Evolutionary conservation across 2,797 vertebrate species (phyloP).

Genomic region (Acipenser oxyrinchus): DNA sequence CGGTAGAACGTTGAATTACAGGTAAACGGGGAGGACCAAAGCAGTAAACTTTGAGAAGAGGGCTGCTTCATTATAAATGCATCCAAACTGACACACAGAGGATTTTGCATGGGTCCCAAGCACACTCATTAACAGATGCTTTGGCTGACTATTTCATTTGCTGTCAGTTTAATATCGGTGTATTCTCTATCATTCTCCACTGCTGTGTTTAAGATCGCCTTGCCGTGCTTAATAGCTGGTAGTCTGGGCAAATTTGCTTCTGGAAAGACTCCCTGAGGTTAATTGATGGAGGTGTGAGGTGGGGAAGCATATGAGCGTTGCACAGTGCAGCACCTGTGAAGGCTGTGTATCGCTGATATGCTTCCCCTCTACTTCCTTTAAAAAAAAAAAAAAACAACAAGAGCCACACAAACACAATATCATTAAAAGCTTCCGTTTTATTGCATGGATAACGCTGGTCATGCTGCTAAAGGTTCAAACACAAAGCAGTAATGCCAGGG

Average conservation of each 20-base stretch:
- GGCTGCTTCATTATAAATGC: slow-evolving; percentile 6
- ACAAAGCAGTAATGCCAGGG: not conserved
- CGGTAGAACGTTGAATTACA: not conserved
- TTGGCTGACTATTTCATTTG: too few species aligned
- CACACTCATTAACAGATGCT: too few species aligned
- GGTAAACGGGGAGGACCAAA: not conserved
- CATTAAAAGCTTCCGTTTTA: not conserved
- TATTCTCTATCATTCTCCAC: too few species aligned
- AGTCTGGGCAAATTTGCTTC: slow-evolving; percentile 6
- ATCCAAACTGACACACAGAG: slow-evolving; percentile 11
- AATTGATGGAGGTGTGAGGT: slow-evolving; percentile 1
- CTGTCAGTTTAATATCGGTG: too few species aligned
- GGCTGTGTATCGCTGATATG: not conserved
- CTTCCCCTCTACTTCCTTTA: not conserved
- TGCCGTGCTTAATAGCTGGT: slow-evolving; percentile 1
- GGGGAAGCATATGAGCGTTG: not conserved
- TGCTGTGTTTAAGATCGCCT: too few species aligned
- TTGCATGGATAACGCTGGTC: too few species aligned
- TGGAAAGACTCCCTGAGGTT: slow-evolving; percentile 8
- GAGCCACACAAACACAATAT: not conserved
- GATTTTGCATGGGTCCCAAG: too few species aligned
- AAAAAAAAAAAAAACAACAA: too few species aligned
- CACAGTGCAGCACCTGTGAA: not conserved
- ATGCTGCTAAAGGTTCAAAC: too few species aligned
- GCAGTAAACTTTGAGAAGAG: not conserved